Evolutionary conservation across 2,797 vertebrate genomes (phyloP).

Genomic region (Muscicapa comitata): DNA sequence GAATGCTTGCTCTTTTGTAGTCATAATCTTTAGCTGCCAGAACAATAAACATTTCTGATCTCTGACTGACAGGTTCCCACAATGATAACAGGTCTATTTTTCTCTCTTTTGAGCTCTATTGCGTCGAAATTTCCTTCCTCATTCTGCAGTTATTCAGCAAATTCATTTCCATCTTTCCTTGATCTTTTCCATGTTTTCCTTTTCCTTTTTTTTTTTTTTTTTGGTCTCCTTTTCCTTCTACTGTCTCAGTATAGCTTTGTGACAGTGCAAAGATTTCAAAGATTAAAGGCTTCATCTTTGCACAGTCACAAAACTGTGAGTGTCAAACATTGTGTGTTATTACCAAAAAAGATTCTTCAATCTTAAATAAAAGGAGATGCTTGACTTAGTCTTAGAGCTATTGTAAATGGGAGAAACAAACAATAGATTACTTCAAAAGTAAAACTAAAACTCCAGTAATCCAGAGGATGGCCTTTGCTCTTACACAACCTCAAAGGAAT

Average conservation of each 20-base stretch:
- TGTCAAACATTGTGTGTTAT: background rate
- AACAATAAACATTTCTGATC: background rate
- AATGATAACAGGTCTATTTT: background rate
- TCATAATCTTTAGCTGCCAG: background rate
- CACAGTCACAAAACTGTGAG: background rate
- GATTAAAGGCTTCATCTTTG: background rate
- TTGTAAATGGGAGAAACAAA: background rate
- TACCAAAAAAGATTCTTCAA: background rate
- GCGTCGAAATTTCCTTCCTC: background rate
- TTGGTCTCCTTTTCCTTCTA: background rate
- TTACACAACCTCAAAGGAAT: background rate
- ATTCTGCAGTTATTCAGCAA: background rate
- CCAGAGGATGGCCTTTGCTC: background rate
- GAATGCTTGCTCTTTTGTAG: background rate
- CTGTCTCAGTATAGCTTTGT: background rate
- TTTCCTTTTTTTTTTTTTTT: background rate
- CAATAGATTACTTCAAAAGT: background rate
- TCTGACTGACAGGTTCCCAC: background rate
- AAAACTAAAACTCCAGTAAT: background rate
- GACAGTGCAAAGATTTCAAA: background rate
- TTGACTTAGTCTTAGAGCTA: background rate
- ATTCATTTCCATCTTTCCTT: background rate
- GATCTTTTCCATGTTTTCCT: background rate
- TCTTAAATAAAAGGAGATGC: background rate
- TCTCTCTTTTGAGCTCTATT: background rate